Conservation (phyloP, 1,140 invertebrate genomes). For the Penaeus japonicus region DNA sequence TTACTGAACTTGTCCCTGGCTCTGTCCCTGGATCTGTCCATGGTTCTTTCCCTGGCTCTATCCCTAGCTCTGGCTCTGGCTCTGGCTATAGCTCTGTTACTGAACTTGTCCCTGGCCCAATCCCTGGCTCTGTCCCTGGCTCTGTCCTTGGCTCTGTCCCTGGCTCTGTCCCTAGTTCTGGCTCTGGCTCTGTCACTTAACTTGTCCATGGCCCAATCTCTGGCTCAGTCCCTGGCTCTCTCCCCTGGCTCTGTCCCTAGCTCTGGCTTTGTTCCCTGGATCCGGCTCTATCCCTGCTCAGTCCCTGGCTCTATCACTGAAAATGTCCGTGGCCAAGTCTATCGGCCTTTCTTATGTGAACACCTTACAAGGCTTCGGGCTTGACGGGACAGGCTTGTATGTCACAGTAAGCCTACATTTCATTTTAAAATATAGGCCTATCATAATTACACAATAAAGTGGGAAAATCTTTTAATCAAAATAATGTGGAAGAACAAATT, state of each 20-base stretch:
- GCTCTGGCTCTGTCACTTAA: neutral
- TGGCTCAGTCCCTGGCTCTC: conserved; percentile 1
- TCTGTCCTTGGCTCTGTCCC: neutral
- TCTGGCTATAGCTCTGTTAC: neutral
- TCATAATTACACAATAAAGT: no score
- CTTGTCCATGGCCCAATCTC: neutral
- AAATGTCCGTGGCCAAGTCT: neutral
- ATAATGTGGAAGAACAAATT: no score
- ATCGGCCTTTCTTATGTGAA: no score
- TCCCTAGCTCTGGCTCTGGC: neutral
- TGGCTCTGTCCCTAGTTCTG: neutral
- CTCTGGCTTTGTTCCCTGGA: neutral
- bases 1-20: no score
- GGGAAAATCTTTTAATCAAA: no score
- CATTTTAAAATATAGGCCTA: no score
- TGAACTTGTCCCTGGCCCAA: neutral
- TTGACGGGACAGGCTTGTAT: no score
- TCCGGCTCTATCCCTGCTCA: neutral
- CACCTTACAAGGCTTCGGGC: no score
- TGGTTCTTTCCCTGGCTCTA: neutral
- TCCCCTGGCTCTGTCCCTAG: neutral
- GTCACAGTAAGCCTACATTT: no score
- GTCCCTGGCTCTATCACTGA: neutral
- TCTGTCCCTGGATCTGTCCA: no score
- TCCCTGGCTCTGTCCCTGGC: neutral